phyloP scores from a whole-genome alignment of 2,113 vertebrate species.

The Dicerorhinus sumatrensis region DNA sequence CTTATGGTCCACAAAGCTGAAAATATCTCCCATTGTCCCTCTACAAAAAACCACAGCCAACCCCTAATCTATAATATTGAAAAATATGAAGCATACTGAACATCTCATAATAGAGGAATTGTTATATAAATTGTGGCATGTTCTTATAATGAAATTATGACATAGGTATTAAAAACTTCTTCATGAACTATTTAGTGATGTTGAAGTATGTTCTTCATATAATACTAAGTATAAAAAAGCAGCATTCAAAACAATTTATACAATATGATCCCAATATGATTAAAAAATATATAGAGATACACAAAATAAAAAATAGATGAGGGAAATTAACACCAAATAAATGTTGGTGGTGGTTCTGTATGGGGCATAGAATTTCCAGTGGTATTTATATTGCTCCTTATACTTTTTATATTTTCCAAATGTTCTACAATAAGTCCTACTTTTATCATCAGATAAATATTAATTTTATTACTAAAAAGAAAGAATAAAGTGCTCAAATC shows the following conservation, averaged over 20 bases:
- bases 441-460: constrained; percentile 26
- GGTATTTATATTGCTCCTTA: not conserved
- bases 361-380: not conserved
- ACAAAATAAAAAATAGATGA: constrained; percentile 42
- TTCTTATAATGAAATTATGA: not conserved
- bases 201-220: constrained; percentile 6
- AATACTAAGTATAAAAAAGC: not conserved
- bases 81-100: not conserved
- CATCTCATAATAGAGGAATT: not conserved
- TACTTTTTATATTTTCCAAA: constrained; percentile 26
- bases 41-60: not conserved
- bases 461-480: not conserved
- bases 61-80: not conserved
- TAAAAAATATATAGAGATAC: not conserved
- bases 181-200: not conserved
- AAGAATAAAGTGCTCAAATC: not conserved
- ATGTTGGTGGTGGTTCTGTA: not conserved
- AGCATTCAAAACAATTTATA: constrained; percentile 12
- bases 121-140: not conserved
- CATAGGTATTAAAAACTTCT: not conserved
- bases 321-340: constrained; percentile 12
- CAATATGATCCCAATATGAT: not conserved
- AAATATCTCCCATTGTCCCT: not conserved
- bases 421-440: not conserved
- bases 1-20: not conserved